Conservation (phyloP, 2,888 invertebrate genomes). For the Schrankia costaestrigalis region DNA sequence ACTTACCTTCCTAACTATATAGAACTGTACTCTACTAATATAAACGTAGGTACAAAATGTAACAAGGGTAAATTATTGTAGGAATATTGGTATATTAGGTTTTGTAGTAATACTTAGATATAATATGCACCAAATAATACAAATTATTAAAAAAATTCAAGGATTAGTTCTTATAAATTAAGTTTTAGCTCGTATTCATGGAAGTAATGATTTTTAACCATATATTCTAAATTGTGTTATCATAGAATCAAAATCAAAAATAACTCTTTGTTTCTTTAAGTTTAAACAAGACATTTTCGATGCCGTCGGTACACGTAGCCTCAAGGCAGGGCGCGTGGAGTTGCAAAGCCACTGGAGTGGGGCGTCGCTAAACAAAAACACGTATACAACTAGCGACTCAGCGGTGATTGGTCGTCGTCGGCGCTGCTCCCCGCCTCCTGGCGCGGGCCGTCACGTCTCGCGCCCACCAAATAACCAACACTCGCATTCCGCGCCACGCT, state of each 20-base stretch:
- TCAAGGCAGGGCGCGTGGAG: constrained; percentile 72
- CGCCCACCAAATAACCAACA: constrained; percentile 29
- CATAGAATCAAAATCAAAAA: neutral
- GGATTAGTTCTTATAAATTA: no score
- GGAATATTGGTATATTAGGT: no score
- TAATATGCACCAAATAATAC: no score
- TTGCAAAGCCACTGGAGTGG: constrained; percentile 69
- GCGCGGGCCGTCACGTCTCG: constrained; percentile 29
- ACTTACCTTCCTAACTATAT: no score
- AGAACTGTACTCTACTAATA: no score
- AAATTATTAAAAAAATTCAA: no score
- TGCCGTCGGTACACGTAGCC: constrained; percentile 58
- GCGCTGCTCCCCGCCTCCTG: constrained; percentile 34
- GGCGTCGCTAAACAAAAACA: constrained; percentile 81
- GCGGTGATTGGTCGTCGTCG: constrained; percentile 59
- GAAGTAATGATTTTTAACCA: no score
- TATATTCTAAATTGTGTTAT: no score
- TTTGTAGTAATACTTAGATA: no score
- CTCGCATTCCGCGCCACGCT: constrained; percentile 58
- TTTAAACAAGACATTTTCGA: constrained; percentile 30
- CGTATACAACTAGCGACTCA: constrained; percentile 64
- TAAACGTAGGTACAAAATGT: no score
- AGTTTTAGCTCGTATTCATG: no score
- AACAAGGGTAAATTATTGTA: no score
- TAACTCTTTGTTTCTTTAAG: neutral